Percentiles rank a stretch among this genome's conserved stretches.
Evolutionary conservation across 1,140 invertebrate species (phyloP).

Genomic region (Sycophaga agraensis): DNA sequence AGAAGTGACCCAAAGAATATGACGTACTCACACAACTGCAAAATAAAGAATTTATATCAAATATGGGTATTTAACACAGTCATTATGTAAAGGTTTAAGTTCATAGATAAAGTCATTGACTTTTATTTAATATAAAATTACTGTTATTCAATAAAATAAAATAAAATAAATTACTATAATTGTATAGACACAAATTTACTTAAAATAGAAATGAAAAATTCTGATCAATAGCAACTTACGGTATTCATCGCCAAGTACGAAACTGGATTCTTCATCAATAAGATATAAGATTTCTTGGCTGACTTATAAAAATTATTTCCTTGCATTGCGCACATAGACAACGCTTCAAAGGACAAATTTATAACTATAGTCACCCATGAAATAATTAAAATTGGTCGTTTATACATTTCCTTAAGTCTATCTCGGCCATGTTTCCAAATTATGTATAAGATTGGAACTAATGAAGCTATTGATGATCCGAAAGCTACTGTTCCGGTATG

Average conservation of each 20-base stretch:
- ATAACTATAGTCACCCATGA: background rate
- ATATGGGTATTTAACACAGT: no score
- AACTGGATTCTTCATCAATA: background rate
- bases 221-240: no score
- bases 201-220: no score
- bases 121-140: no score
- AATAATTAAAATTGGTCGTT: background rate
- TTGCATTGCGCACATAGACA: background rate
- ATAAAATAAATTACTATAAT: no score
- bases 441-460: background rate
- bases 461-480: background rate
- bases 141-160: no score
- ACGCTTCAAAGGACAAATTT: slow-evolving; percentile 1
- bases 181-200: no score
- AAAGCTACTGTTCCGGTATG: slow-evolving; percentile 5
- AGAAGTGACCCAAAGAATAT: background rate
- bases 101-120: no score
- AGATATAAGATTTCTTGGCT: background rate
- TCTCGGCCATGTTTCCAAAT: background rate
- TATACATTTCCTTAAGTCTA: background rate
- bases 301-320: slow-evolving; percentile 4
- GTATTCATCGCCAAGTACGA: background rate
- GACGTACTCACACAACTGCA: background rate
- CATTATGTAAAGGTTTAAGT: no score
- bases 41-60: background rate